Percentiles rank a stretch among this genome's conserved stretches.
Evolutionary conservation across 2,113 vertebrate species (phyloP).

Genomic region (Toxostoma redivivum): DNA sequence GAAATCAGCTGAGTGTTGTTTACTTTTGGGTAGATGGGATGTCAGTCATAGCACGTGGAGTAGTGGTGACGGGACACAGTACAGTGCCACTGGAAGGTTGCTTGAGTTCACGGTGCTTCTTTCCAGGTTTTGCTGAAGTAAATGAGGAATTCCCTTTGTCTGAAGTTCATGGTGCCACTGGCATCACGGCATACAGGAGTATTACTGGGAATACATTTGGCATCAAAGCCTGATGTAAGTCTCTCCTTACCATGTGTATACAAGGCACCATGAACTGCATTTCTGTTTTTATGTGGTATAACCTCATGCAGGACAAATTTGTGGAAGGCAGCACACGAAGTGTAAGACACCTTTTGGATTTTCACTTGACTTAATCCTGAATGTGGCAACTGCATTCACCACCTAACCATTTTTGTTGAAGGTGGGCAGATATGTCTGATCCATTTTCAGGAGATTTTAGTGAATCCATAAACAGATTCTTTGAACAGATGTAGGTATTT

Average conservation of each 20-base stretch:
- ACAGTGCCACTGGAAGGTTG: background rate
- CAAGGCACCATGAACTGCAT: background rate
- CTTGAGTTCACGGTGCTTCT: background rate
- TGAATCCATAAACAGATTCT: background rate
- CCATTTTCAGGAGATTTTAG: background rate
- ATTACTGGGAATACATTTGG: background rate
- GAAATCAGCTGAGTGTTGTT: background rate
- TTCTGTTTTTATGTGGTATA: background rate
- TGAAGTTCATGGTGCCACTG: background rate
- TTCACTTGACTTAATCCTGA: background rate
- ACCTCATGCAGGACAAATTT: background rate
- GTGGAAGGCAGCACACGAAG: background rate
- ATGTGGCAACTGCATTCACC: fast-evolving
- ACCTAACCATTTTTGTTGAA: background rate
- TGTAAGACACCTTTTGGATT: background rate
- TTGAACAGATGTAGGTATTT: background rate
- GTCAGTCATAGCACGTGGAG: fast-evolving
- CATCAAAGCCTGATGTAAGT: background rate
- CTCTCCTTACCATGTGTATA: background rate
- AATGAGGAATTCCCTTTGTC: background rate
- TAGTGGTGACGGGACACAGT: background rate
- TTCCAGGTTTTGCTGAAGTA: background rate
- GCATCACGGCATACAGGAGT: background rate
- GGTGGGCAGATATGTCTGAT: background rate
- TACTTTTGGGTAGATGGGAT: background rate